phyloP scores from a whole-genome alignment of 1,140 invertebrate species.

The Amyelois transitella region DNA sequence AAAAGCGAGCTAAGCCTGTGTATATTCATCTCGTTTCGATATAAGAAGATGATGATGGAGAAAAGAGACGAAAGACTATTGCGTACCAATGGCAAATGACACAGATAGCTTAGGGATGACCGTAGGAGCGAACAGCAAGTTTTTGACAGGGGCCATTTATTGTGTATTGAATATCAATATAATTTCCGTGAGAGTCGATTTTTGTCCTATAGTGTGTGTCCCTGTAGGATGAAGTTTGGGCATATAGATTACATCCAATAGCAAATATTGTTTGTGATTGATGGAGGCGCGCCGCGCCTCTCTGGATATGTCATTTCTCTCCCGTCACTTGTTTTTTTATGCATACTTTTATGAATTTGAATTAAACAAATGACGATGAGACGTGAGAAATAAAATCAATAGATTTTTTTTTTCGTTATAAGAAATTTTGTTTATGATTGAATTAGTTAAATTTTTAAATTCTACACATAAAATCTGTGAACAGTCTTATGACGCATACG shows the following conservation, averaged over 20 bases:
- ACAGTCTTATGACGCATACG: no score
- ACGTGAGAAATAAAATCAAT: neutral
- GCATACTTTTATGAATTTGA: constrained; percentile 6
- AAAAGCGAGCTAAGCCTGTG: constrained; percentile 67
- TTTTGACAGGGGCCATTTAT: constrained; percentile 74
- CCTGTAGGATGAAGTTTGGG: constrained; percentile 59
- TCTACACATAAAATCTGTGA: no score
- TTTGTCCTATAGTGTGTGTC: constrained; percentile 63
- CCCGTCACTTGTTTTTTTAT: constrained; percentile 22
- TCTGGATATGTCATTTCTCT: constrained; percentile 29
- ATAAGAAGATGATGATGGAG: constrained; percentile 13
- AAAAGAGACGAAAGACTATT: constrained; percentile 33
- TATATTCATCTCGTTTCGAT: constrained; percentile 26
- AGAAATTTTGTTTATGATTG: no score
- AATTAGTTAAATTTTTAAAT: no score
- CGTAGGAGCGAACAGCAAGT: constrained; percentile 73
- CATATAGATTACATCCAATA: constrained; percentile 67
- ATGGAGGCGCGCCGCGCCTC: constrained; percentile 28
- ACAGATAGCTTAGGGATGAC: constrained; percentile 74
- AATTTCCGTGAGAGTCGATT: constrained; percentile 72
- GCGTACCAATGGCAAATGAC: constrained; percentile 72
- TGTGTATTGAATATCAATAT: constrained; percentile 76
- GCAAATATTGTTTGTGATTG: constrained; percentile 65
- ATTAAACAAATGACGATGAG: neutral
- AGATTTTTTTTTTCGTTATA: neutral